Evolutionary conservation across 2,113 vertebrate species (phyloP), one percentile per base, ranked within the genome.

Genomic region (Mesocricetus auratus): DNA sequence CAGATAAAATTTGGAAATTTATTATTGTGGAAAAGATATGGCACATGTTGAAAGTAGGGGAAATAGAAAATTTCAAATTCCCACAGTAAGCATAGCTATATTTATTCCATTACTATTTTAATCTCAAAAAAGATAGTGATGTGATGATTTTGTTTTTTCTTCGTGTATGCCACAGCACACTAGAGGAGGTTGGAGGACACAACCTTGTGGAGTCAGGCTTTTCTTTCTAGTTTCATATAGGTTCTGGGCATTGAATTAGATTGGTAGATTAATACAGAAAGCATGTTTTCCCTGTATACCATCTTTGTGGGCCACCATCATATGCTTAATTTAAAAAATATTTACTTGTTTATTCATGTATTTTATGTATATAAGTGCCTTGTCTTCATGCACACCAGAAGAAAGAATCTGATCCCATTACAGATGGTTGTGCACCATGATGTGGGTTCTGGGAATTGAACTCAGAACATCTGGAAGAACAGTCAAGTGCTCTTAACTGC

Each of bases 61-160:
- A 93, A 22, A 75, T 86, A 94, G 93, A 56, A 33, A 81, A 78
- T 89, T 79, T 71, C 69, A 96, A 94, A 68, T 75, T 29, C 22
- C 42, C 16, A 89, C 13, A 90, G n/a, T 60, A 94, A 91, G 4
- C 33, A 3, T 3, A 87, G 56, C 33, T 19, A 93, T 79, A 56
- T 47, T 96, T 79, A 50, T 36, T 91, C 7, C 86, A 96, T 36
- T 73, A 16, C 26, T 74, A 77, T 62, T 33, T 31, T 71, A 94
- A 91, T 86, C 39, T 69, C 88, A 89, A 69, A 69, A 89, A 62
- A 60, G 17, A 9, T 16, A 77, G 19, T 33, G 19, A 33, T 10
- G 6, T 1, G 3, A 45, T 45, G 45, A 74, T 2, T 33, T 68
- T 88, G 47, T 91, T 39, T 86, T 53, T 90, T 78, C 13, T 95